phyloP scores from a whole-genome alignment of 2,797 vertebrate species.

The Loriculus beryllinus region DNA sequence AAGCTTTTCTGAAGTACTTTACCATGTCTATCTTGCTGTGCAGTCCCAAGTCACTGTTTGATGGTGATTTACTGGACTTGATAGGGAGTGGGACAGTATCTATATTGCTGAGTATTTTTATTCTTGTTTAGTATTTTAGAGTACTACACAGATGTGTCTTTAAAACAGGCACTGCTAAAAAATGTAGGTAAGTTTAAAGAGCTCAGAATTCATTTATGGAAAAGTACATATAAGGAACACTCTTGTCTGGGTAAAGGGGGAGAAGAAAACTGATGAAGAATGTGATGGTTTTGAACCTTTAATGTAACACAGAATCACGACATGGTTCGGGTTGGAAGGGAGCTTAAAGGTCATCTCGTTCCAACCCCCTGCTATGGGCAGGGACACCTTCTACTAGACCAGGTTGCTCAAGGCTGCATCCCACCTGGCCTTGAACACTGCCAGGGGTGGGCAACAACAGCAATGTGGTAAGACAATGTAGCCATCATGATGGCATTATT shows the following conservation, averaged over 20 bases:
- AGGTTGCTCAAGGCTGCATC: neutral
- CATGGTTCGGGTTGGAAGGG: neutral
- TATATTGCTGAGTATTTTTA: neutral
- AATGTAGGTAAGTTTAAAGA: neutral
- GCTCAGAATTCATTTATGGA: neutral
- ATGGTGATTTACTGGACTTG: neutral
- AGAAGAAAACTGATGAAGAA: neutral
- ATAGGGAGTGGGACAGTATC: neutral
- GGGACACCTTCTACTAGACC: neutral
- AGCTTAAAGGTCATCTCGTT: neutral
- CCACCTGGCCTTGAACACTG: neutral
- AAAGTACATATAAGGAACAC: neutral
- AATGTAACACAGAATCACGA: neutral
- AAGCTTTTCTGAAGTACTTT: neutral
- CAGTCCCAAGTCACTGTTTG: neutral
- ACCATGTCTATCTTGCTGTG: neutral
- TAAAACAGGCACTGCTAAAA: neutral
- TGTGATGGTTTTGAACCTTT: neutral
- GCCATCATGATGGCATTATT: neutral
- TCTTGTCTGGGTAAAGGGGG: neutral
- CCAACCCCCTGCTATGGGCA: neutral
- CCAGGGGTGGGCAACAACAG: neutral
- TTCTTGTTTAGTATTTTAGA: neutral
- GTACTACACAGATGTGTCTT: rapidly evolving
- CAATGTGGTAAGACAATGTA: neutral